Evolutionary conservation across 2,888 invertebrate genomes (phyloP).

Genomic region (Lasioglossum morio): DNA sequence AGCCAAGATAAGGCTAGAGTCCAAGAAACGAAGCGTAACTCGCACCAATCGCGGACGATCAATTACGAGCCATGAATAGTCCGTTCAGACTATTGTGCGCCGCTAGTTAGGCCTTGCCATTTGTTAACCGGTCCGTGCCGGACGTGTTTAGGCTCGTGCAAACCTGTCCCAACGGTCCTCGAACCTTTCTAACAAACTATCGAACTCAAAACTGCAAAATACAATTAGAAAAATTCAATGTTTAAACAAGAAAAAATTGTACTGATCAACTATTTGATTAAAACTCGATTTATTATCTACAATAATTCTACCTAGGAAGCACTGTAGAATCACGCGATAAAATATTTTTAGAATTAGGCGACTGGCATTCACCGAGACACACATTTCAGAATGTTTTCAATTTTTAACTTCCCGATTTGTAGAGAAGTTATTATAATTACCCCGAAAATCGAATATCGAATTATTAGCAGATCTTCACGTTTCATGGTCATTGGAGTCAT

Average conservation of each 20-base stretch:
- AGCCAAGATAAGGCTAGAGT: conserved; percentile 41
- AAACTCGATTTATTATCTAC: not conserved
- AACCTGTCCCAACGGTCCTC: conserved; percentile 34
- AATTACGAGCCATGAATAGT: conserved; percentile 68
- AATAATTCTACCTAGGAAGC: not conserved
- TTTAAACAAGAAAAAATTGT: not conserved
- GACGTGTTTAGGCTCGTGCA: conserved; percentile 53
- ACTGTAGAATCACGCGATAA: not conserved
- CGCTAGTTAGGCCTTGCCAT: conserved; percentile 48
- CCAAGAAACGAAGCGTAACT: conserved; percentile 61
- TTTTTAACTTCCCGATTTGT: too few species aligned
- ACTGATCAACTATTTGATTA: not conserved
- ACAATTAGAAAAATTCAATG: not conserved
- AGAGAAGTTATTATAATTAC: too few species aligned
- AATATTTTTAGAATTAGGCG: not conserved
- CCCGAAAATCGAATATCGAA: too few species aligned
- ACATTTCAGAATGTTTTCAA: not conserved
- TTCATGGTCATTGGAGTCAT: too few species aligned
- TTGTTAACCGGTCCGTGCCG: conserved; percentile 62
- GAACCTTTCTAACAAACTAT: conserved; percentile 20
- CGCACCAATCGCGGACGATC: conserved; percentile 59
- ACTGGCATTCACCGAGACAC: too few species aligned
- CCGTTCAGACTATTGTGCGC: conserved; percentile 43
- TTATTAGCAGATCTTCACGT: too few species aligned
- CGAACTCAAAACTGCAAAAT: not conserved